Evolutionary conservation across 2,797 vertebrate species (phyloP), one percentile per base, ranked within the genome.

Genomic region (Cyclura pinguis): DNA sequence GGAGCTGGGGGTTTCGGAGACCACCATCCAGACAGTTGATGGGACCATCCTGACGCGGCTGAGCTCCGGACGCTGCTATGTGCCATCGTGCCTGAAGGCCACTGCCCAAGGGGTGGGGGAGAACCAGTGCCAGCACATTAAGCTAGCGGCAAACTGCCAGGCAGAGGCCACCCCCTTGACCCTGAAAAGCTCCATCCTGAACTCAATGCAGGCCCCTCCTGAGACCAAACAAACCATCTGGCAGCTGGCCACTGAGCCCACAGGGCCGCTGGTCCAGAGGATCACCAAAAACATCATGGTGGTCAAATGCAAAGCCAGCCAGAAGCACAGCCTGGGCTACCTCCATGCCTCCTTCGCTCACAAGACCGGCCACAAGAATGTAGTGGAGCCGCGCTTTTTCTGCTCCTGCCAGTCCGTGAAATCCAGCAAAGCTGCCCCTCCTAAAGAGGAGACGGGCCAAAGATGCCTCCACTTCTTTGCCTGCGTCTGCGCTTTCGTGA

Each of bases 401-500:
- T 98, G 98, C 86, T 96, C 97, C 72, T 98, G 98, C 92, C 96
- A 96, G 69, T 74, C 93, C 16, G 89, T 84, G 64, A 96, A 95
- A 85, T 62, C 96, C 0, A 57, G 93, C 91, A 97, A 96, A 91
- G 93, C 93, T 0, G 14, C 62, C 3, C 10, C 92, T 0, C 87
- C 93, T 18, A 95, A 95, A 92, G 91, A 82, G 88, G 90, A 82
- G 1, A 3, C 38, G 0, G 92, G 73, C 0, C 93, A 59, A 81
- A 97, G 84, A 94, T 99, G 98, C 95, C 96, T 99, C 50, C 99
- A 99, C 94, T 98, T 98, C 97, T 98, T 98, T 67, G 98, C 98
- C 93, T 99, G 98, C n/a, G 95, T 99, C 89, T 98, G 98, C n/a
- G 98, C 98, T 90, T 98, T 99, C 8, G 97, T 98, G 81, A 99